phyloP scores from a whole-genome alignment of 2,113 vertebrate species.

The Uria lomvia region DNA sequence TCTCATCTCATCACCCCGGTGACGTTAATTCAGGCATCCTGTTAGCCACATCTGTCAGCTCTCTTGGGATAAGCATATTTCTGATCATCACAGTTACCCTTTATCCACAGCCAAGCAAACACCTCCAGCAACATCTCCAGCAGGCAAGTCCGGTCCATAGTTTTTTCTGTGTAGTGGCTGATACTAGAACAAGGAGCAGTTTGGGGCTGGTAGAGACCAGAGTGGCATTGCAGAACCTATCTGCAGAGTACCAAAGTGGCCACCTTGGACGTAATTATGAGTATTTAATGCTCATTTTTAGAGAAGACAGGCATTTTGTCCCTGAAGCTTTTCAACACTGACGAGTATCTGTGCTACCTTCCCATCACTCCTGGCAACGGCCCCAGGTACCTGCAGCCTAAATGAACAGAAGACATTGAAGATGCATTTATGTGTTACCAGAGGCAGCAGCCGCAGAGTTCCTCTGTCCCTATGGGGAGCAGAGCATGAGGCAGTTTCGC shows the following conservation, averaged over 20 bases:
- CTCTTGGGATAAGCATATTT: background rate
- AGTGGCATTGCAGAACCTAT: background rate
- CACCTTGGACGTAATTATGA: background rate
- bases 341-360: background rate
- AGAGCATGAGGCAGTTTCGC: rapidly evolving
- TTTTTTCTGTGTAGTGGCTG: background rate
- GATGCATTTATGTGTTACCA: background rate
- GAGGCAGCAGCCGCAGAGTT: background rate
- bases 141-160: background rate
- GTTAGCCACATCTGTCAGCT: background rate
- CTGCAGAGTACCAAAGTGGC: background rate
- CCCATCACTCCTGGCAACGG: background rate
- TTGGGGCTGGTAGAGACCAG: background rate
- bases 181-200: background rate
- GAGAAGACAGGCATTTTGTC: background rate
- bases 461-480: background rate
- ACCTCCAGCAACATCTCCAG: background rate
- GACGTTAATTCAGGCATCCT: background rate
- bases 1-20: background rate
- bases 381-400: background rate
- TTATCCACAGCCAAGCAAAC: background rate
- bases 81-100: background rate
- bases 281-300: rapidly evolving
- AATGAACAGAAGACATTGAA: background rate
- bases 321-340: background rate